These are phyloP conservation scores for Ophraella communa DNA, from an alignment of 2,888 invertebrate genomes.

Conservation along the genomic window DNA sequence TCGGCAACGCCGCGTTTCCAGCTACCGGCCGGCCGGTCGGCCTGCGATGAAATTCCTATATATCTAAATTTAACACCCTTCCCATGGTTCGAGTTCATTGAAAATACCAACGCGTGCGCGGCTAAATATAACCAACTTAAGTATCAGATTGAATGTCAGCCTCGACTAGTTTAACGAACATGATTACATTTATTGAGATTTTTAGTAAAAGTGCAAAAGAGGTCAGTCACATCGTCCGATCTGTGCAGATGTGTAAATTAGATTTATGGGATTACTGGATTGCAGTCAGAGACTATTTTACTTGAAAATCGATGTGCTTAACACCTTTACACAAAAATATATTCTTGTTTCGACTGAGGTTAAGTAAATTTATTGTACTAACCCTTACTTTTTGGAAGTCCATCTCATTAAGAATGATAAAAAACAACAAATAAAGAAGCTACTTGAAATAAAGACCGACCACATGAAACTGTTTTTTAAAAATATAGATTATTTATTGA, in stretches of 20 bases:
- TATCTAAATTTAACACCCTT: conserved; percentile 40
- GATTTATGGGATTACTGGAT: background rate
- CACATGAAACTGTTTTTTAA: too few species aligned
- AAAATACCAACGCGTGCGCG: conserved; percentile 42
- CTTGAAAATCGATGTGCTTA: too few species aligned
- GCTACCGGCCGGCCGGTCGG: background rate
- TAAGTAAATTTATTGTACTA: too few species aligned
- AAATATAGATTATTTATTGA: too few species aligned
- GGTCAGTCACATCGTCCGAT: conserved; percentile 3
- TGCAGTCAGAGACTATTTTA: too few species aligned
- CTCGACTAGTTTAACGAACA: conserved; percentile 16
- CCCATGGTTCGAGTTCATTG: conserved; percentile 42
- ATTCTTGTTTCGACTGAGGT: too few species aligned
- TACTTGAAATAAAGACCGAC: too few species aligned
- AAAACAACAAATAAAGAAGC: too few species aligned
- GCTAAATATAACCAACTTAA: conserved; percentile 38
- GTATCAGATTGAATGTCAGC: conserved; percentile 38
- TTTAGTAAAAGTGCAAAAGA: background rate
- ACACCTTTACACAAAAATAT: too few species aligned
- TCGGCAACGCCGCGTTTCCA: background rate
- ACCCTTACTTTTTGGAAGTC: too few species aligned
- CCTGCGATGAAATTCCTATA: conserved; percentile 21
- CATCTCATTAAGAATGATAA: too few species aligned
- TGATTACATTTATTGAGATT: conserved; percentile 3
- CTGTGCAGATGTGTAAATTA: background rate